phyloP scores from a whole-genome alignment of 2,888 invertebrate species.

The Melitaea athalia region DNA sequence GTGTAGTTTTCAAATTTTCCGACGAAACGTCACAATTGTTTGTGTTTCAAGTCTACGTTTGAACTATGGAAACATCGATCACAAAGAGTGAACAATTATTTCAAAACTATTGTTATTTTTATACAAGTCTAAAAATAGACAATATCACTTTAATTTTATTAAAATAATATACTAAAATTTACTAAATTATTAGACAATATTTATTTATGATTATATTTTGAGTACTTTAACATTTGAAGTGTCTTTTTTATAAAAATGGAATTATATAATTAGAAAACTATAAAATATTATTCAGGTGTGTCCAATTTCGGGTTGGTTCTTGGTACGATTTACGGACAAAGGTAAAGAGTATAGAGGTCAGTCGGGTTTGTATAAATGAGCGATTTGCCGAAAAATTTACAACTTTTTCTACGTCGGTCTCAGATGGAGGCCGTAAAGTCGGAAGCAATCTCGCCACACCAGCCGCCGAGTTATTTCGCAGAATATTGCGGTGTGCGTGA shows the following conservation, averaged over 20 bases:
- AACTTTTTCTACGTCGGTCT: slow-evolving; percentile 71
- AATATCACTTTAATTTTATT: too few species aligned
- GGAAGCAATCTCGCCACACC: slow-evolving; percentile 71
- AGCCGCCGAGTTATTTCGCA: slow-evolving; percentile 71
- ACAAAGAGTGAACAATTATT: slow-evolving; percentile 54
- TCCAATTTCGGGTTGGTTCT: slow-evolving; percentile 57
- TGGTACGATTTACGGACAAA: slow-evolving; percentile 54
- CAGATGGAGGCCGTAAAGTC: slow-evolving; percentile 71
- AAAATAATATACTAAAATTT: too few species aligned
- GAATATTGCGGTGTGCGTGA: slow-evolving; percentile 73
- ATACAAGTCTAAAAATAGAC: too few species aligned
- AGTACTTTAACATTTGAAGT: too few species aligned
- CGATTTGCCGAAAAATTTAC: slow-evolving; percentile 77
- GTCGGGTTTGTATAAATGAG: slow-evolving; percentile 72
- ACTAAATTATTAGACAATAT: too few species aligned
- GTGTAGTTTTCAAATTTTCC: slow-evolving; percentile 75
- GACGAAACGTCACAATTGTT: slow-evolving; percentile 73
- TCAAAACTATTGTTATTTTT: too few species aligned
- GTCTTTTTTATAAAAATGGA: too few species aligned
- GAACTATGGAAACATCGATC: slow-evolving; percentile 55
- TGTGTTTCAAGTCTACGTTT: slow-evolving; percentile 76
- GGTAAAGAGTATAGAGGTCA: slow-evolving; percentile 64
- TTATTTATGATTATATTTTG: too few species aligned
- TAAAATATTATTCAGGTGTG: slow-evolving; percentile 52
- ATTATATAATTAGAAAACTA: too few species aligned